phyloP scores from a whole-genome alignment of 2,797 vertebrate genomes.

The Chrosomus eos region DNA sequence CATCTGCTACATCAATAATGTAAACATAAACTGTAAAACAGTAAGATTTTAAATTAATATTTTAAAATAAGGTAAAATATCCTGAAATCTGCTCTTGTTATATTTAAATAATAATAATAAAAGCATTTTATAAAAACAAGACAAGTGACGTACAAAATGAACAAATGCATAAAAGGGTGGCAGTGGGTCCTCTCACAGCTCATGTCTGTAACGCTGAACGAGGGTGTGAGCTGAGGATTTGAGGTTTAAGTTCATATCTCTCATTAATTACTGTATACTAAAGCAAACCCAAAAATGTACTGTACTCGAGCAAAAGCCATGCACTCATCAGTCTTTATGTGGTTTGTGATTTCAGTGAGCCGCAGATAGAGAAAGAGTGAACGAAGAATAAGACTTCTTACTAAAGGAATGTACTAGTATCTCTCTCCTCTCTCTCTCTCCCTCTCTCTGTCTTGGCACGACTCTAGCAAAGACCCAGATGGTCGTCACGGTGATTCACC shows the following conservation, averaged over 20 bases:
- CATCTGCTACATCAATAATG: background rate
- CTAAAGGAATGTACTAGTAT: slow-evolving; percentile 15
- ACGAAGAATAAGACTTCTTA: slow-evolving; percentile 23
- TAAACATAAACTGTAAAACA: background rate
- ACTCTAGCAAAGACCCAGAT: slow-evolving; percentile 41
- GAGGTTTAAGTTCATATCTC: slow-evolving; percentile 1
- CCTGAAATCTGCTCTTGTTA: background rate
- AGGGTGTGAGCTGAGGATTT: background rate
- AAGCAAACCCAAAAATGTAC: slow-evolving; percentile 32
- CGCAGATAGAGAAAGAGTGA: slow-evolving; percentile 64
- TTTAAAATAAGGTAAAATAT: background rate
- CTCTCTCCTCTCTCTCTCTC: slow-evolving; percentile 15
- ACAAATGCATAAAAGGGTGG: background rate
- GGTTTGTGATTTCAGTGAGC: slow-evolving; percentile 56
- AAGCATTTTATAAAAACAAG: background rate
- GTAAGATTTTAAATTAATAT: background rate
- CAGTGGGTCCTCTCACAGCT: background rate
- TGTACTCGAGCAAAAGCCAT: slow-evolving; percentile 71
- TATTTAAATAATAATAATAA: background rate
- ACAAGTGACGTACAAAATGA: background rate
- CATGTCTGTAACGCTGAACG: background rate
- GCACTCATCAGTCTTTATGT: slow-evolving; percentile 51
- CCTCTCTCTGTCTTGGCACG: slow-evolving; percentile 9
- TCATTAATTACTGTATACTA: background rate
- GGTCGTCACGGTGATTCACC: slow-evolving; percentile 74